phyloP scores from a whole-genome alignment of 2,113 vertebrate species.

The Oxyruncus cristatus region DNA sequence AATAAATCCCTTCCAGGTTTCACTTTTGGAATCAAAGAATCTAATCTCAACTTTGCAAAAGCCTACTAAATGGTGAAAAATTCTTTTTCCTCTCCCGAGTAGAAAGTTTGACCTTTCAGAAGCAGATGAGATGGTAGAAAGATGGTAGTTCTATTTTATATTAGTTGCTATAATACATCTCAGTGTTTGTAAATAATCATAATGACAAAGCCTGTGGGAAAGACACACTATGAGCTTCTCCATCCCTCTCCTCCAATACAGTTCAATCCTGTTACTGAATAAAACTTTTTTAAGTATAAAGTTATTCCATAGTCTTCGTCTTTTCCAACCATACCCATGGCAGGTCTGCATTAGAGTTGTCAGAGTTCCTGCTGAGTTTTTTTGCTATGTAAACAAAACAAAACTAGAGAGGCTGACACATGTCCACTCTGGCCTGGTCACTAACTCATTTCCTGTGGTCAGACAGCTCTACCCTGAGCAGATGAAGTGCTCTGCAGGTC shows the following conservation, averaged over 20 bases:
- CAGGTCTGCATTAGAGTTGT: not conserved
- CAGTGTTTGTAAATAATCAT: not conserved
- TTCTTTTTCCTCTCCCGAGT: not conserved
- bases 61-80: not conserved
- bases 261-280: not conserved
- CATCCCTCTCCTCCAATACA: not conserved
- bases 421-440: not conserved
- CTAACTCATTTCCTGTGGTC: not conserved
- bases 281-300: not conserved
- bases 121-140: not conserved
- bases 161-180: not conserved
- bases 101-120: not conserved
- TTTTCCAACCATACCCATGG: not conserved
- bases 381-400: not conserved
- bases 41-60: constrained; percentile 1
- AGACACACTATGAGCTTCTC: not conserved
- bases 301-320: not conserved
- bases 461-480: not conserved
- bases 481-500: not conserved
- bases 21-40: not conserved
- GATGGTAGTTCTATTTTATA: not conserved
- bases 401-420: rapidly evolving
- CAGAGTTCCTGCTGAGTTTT: not conserved
- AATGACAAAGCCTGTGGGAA: not conserved
- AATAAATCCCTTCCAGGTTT: constrained; percentile 11